Evolutionary conservation across 2,113 vertebrate species (phyloP).

Genomic region (Gymnobelideus leadbeateri): DNA sequence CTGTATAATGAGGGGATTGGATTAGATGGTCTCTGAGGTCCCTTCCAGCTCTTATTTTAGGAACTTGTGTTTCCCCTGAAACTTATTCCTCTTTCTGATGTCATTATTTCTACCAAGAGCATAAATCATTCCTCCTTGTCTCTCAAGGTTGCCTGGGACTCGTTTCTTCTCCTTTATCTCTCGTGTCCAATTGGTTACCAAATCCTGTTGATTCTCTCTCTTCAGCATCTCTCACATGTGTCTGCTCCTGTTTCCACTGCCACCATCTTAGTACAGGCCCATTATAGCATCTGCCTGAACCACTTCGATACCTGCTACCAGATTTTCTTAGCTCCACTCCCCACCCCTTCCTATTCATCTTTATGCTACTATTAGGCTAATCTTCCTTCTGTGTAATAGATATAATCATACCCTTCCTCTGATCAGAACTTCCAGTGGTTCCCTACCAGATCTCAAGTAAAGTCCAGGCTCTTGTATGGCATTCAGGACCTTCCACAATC

Average conservation of each 20-base stretch:
- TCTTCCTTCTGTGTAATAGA: background rate
- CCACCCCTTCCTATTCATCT: background rate
- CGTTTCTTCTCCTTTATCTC: background rate
- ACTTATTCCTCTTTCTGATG: background rate
- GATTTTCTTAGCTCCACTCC: background rate
- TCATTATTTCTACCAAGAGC: background rate
- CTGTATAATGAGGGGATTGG: background rate
- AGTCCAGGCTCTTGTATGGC: background rate
- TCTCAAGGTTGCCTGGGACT: background rate
- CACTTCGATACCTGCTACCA: background rate
- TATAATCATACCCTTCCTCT: background rate
- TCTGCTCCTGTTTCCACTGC: background rate
- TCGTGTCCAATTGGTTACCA: background rate
- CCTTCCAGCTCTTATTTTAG: background rate
- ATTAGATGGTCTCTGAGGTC: background rate
- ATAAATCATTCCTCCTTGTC: background rate
- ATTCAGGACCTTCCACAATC: background rate
- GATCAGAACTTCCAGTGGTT: background rate
- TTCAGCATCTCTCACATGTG: background rate
- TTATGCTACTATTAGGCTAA: background rate
- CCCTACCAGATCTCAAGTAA: background rate
- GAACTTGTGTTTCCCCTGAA: background rate
- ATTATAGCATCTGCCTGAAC: background rate
- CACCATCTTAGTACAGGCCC: background rate
- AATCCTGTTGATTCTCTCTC: background rate